Percentiles rank a stretch among this genome's conserved stretches.
phyloP scores from a whole-genome alignment of 2,113 vertebrate species.

The Sinocyclocheilus rhinocerous region DNA sequence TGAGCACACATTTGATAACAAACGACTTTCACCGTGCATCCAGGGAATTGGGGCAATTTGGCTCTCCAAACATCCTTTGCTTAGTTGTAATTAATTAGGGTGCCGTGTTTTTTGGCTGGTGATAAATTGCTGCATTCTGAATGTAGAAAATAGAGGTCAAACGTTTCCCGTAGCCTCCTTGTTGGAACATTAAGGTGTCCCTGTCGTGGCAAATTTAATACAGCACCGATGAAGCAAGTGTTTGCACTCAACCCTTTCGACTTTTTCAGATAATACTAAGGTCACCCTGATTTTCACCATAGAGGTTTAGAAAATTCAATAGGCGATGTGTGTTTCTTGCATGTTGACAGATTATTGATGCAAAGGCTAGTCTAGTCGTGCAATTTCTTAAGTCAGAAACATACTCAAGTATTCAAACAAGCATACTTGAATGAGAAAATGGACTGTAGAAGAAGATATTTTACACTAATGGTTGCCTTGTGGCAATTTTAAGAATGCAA shows the following conservation, averaged over 20 bases:
- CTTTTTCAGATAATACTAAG: conserved; percentile 3
- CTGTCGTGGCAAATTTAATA: conserved; percentile 78
- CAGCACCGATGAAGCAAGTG: conserved; percentile 47
- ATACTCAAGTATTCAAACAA: not conserved
- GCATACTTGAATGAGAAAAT: too few relatives aligned
- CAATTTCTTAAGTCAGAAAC: not conserved
- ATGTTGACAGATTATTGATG: not conserved
- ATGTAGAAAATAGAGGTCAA: conserved; percentile 82
- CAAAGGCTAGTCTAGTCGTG: not conserved
- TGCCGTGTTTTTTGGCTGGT: conserved; percentile 76
- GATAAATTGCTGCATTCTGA: conserved; percentile 79
- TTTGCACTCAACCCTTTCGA: not conserved
- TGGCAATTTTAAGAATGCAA: too few relatives aligned
- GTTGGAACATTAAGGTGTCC: conserved; percentile 80
- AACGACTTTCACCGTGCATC: conserved; percentile 79
- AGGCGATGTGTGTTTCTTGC: not conserved
- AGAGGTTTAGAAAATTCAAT: not conserved
- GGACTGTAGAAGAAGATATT: too few relatives aligned
- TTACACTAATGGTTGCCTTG: too few relatives aligned
- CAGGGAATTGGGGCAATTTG: conserved; percentile 84
- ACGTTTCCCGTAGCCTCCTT: conserved; percentile 76
- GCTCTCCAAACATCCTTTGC: conserved; percentile 85
- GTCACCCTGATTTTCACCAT: not conserved
- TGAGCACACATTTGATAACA: conserved; percentile 85
- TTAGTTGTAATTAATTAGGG: conserved; percentile 85